Evolutionary conservation across 2,888 invertebrate genomes (phyloP), one percentile per base, ranked within the genome.

Genomic region (Caenorhabditis auriculariae): DNA sequence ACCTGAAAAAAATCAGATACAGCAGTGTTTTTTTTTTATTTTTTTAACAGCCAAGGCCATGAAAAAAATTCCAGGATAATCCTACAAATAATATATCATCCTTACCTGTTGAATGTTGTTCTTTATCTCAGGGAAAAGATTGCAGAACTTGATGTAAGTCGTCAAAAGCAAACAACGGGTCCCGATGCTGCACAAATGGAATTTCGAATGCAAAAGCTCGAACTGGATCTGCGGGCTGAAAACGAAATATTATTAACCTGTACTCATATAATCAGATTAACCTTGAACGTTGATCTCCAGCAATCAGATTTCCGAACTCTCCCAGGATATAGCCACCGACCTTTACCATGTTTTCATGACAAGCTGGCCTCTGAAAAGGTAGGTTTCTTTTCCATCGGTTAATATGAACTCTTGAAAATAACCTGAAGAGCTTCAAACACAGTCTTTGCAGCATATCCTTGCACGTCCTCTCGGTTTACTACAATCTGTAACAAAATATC

Each of bases 321-420:
- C 98, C 98, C 61, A 98, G 87, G 77, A 99, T 96, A 81, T 98
- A 98, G 27, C 96, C 98, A 61, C 96, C 96, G 53, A 98, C 98
- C 88, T 98, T 99, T 1, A 98, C 96, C 98, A 99, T 98, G 83
- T 99, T 99, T 85, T 99, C 98, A 83, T 98, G 98, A 82, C 98
- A 99, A 26, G 98, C 96, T 21, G 96, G 95, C 29, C 95, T 95
- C 86, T 98, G 95, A 51, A 96, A n/a, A n/a, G n/a, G n/a, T n/a
- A n/a, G n/a, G n/a, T n/a, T n/a, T n/a, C n/a, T n/a, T n/a, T n/a
- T n/a, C n/a, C n/a, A n/a, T 85, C 55, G 94, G 94, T 88, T 9
- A 32, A 32, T 9, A 32, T 15, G 15, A 32, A 7, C 9, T n/a
- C n/a, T n/a, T n/a, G n/a, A n/a, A n/a, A n/a, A n/a, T n/a, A 5